Evolutionary conservation across 2,888 invertebrate genomes (phyloP).

Genomic region (Agapostemon virescens): DNA sequence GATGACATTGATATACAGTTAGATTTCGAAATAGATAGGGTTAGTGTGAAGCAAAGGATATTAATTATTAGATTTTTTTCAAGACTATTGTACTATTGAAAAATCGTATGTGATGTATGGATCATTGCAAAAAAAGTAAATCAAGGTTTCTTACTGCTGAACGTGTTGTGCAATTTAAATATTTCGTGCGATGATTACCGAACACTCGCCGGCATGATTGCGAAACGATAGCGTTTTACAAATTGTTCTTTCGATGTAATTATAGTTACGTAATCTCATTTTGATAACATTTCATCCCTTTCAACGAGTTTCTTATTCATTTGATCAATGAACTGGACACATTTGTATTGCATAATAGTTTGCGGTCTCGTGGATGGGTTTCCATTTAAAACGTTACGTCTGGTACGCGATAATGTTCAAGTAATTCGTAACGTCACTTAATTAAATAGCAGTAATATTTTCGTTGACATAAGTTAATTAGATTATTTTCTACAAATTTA

Average conservation of each 20-base stretch:
- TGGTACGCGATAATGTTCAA: not conserved
- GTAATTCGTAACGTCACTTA: not conserved
- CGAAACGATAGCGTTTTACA: constrained; percentile 6
- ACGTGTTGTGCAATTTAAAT: constrained; percentile 22
- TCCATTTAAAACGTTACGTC: not conserved
- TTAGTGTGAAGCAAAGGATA: not conserved
- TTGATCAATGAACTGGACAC: not conserved
- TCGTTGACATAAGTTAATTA: not conserved
- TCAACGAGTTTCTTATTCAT: not conserved
- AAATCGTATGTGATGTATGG: not conserved
- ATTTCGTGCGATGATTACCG: constrained; percentile 16
- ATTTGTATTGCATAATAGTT: not conserved
- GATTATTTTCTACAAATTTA: not conserved
- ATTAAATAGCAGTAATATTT: not conserved
- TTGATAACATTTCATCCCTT: not conserved
- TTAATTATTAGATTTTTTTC: not conserved
- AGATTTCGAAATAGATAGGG: not conserved
- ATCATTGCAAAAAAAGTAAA: constrained; percentile 8
- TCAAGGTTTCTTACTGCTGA: constrained; percentile 27
- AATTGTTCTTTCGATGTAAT: constrained; percentile 10
- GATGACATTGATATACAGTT: not conserved
- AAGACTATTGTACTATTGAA: not conserved
- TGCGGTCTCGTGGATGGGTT: not conserved
- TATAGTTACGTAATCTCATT: constrained; percentile 3
- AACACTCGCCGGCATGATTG: constrained; percentile 17